phyloP scores from a whole-genome alignment of 2,113 vertebrate species.

The Parus major region DNA sequence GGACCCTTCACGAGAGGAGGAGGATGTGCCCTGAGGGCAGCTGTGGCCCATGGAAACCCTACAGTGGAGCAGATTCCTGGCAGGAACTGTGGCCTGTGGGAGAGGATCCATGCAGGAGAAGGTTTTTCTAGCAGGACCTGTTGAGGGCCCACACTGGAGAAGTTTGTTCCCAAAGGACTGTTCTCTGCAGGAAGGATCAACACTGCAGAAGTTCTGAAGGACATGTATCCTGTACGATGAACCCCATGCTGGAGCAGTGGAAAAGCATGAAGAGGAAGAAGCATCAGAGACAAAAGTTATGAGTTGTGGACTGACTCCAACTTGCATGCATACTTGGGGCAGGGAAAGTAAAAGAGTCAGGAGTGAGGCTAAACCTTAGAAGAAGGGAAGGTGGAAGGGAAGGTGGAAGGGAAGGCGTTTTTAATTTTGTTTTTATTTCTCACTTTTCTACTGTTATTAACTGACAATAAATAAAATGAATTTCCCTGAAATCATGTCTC shows the following conservation, averaged over 20 bases:
- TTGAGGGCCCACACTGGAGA: neutral
- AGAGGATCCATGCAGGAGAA: neutral
- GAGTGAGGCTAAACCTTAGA: neutral
- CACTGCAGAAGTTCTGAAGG: neutral
- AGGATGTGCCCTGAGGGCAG: too few species aligned
- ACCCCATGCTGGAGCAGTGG: neutral
- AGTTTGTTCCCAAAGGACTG: neutral
- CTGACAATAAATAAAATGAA: neutral
- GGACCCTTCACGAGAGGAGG: rapidly evolving
- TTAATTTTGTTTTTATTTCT: neutral
- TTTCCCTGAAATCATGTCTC: neutral
- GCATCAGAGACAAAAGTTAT: neutral
- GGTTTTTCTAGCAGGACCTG: neutral
- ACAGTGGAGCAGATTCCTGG: neutral
- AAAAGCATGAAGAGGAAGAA: neutral
- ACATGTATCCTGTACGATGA: neutral
- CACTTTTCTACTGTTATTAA: neutral
- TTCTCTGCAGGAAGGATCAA: neutral
- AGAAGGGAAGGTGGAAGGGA: neutral
- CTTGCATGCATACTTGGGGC: neutral
- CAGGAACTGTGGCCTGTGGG: neutral
- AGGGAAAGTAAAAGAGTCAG: neutral
- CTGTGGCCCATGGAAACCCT: neutral
- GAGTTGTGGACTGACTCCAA: neutral
- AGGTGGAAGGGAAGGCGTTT: neutral